Evolutionary conservation across 2,888 invertebrate genomes (phyloP).

Genomic region (Clivina fossor): DNA sequence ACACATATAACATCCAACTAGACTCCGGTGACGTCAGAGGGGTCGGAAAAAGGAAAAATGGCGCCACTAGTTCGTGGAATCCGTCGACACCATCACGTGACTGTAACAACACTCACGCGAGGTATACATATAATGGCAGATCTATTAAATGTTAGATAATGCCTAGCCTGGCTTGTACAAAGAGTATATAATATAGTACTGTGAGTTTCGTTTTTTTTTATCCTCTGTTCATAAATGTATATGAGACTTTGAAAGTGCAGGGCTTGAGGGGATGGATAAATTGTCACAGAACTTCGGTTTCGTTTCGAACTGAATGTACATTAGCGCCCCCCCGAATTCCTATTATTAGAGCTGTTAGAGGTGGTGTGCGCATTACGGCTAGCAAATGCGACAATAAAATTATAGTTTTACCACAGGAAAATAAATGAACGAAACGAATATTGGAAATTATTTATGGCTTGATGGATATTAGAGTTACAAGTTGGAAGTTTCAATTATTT

Average conservation of each 20-base stretch:
- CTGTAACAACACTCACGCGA: constrained; percentile 25
- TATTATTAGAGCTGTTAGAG: constrained; percentile 30
- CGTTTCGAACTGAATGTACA: constrained; percentile 14
- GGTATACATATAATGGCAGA: constrained; percentile 18
- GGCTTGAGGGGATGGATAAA: constrained; percentile 30
- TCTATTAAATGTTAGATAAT: constrained; percentile 33
- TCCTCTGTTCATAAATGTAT: too few relatives aligned
- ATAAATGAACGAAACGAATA: constrained; percentile 33
- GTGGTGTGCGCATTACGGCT: too few relatives aligned
- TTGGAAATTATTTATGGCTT: too few relatives aligned
- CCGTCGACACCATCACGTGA: constrained; percentile 19
- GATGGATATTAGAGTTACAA: too few relatives aligned
- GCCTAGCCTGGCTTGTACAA: constrained; percentile 7
- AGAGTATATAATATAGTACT: too few relatives aligned
- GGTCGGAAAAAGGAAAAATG: too few relatives aligned
- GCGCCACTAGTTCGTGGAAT: constrained; percentile 20
- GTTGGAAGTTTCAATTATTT: too few relatives aligned
- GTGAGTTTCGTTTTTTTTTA: too few relatives aligned
- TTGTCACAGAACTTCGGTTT: constrained; percentile 25
- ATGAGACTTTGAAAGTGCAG: too few relatives aligned
- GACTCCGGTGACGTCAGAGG: too few relatives aligned
- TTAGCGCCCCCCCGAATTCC: constrained; percentile 18
- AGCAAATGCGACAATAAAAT: constrained; percentile 18
- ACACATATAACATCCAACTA: too few relatives aligned
- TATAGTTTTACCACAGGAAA: constrained; percentile 22